phyloP scores from a whole-genome alignment of 2,797 vertebrate genomes.

The Aplochiton taeniatus region DNA sequence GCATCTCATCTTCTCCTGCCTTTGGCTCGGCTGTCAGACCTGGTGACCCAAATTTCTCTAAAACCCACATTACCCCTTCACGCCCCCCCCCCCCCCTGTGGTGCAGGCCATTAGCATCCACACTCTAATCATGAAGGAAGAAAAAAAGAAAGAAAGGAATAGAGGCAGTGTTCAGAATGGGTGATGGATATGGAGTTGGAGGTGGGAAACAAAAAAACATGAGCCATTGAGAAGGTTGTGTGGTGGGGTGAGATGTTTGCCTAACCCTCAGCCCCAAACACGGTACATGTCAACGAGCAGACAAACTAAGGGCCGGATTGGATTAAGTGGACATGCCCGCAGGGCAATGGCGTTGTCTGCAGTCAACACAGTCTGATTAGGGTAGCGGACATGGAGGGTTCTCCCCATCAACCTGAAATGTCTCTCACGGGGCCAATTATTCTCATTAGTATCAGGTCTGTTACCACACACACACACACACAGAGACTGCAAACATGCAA shows the following conservation, averaged over 20 bases:
- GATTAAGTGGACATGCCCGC: constrained; percentile 41
- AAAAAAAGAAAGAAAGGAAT: not conserved
- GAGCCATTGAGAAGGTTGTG: too few relatives aligned
- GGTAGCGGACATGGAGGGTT: constrained; percentile 9
- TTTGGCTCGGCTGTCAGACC: constrained; percentile 34
- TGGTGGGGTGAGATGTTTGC: too few relatives aligned
- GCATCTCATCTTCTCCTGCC: not conserved
- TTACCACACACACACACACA: constrained; percentile 3
- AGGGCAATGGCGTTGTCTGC: constrained; percentile 28
- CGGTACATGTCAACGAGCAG: constrained; percentile 34
- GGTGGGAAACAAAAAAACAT: not conserved
- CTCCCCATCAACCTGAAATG: constrained; percentile 30
- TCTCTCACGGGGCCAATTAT: not conserved
- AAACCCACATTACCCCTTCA: constrained; percentile 23
- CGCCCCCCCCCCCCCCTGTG: constrained; percentile 4
- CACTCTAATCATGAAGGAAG: not conserved
- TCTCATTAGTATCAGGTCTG: too few relatives aligned
- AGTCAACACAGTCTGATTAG: constrained; percentile 37
- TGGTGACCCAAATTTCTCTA: constrained; percentile 52
- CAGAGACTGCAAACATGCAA: constrained; percentile 9
- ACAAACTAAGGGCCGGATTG: constrained; percentile 29
- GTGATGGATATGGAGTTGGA: too few relatives aligned
- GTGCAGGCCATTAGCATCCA: not conserved
- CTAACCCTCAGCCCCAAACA: not conserved
- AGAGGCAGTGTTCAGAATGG: not conserved